A percentile compares a stretch with the other conserved stretches of the same genome.
Evolutionary conservation across 1,140 invertebrate genomes (phyloP).

Genomic region (Sitodiplosis mosellana): DNA sequence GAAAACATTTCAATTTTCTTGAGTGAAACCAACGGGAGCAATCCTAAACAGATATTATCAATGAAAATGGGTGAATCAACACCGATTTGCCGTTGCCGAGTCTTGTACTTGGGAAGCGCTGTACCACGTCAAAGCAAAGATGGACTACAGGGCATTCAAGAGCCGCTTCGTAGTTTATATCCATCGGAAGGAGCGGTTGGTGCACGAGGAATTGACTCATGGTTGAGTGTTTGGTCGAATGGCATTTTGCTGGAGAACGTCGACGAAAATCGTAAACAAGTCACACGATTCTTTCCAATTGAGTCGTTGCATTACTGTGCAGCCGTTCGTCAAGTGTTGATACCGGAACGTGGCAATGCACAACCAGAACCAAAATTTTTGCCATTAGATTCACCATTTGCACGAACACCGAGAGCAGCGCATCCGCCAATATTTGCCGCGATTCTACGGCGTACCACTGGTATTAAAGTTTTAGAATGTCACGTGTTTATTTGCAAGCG

Average conservation of each 20-base stretch:
- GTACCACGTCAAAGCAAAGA: slow-evolving; percentile 96
- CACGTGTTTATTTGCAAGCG: slow-evolving; percentile 97
- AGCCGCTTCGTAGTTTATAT: slow-evolving; percentile 90
- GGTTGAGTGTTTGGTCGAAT: slow-evolving; percentile 94
- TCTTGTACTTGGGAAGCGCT: slow-evolving; percentile 93
- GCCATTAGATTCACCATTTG: slow-evolving; percentile 90
- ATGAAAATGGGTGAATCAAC: slow-evolving; percentile 42
- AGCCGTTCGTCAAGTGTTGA: slow-evolving; percentile 71
- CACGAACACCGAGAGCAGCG: slow-evolving; percentile 66
- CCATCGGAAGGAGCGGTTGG: slow-evolving; percentile 57
- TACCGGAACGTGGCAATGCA: slow-evolving; percentile 32
- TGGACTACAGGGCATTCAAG: slow-evolving; percentile 92
- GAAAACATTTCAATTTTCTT: background rate
- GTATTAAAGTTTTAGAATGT: slow-evolving; percentile 98
- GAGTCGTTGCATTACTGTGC: slow-evolving; percentile 94
- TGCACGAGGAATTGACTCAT: slow-evolving; percentile 87
- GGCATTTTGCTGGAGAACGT: slow-evolving; percentile 92
- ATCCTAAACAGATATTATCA: background rate
- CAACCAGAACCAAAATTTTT: slow-evolving; percentile 63
- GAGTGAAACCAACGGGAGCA: background rate
- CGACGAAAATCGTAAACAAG: slow-evolving; percentile 84
- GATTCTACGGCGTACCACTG: slow-evolving; percentile 82
- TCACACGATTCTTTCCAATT: slow-evolving; percentile 94
- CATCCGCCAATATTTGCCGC: slow-evolving; percentile 95
- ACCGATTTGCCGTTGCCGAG: slow-evolving; percentile 86